Evolutionary conservation across 1,140 invertebrate genomes (phyloP).

Genomic region (Drosophila tristis): DNA sequence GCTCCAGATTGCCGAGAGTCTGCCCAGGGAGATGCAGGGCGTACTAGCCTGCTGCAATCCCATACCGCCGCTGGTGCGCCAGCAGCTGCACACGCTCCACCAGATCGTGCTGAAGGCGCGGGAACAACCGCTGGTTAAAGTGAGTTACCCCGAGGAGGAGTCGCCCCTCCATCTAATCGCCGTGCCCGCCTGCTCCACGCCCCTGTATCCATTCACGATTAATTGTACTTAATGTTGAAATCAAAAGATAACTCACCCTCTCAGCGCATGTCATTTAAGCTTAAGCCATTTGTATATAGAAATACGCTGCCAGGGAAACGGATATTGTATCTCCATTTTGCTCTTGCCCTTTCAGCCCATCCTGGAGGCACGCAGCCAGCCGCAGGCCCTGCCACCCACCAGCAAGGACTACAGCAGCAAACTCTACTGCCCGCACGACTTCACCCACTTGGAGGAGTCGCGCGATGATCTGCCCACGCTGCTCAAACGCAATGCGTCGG

Average conservation of each 20-base stretch:
- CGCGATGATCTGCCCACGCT: constrained; percentile 88
- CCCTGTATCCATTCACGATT: constrained; percentile 27
- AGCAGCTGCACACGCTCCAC: constrained; percentile 91
- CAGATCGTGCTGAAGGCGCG: constrained; percentile 90
- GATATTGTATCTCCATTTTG: no score
- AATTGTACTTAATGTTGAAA: constrained; percentile 50
- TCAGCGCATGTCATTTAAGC: background rate
- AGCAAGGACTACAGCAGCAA: constrained; percentile 86
- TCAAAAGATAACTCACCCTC: constrained; percentile 21
- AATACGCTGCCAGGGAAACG: background rate
- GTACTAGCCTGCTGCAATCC: constrained; percentile 97
- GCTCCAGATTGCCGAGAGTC: constrained; percentile 93
- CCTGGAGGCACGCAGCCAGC: constrained; percentile 69
- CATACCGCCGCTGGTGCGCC: constrained; percentile 93
- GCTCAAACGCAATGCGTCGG: constrained; percentile 59
- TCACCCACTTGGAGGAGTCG: constrained; percentile 86
- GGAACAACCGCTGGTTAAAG: constrained; percentile 89
- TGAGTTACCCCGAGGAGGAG: constrained; percentile 67
- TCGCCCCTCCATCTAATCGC: constrained; percentile 16
- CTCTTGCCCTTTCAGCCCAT: constrained; percentile 81
- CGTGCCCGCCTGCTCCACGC: constrained; percentile 4
- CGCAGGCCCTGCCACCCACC: constrained; percentile 81
- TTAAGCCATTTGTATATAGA: constrained; percentile 1
- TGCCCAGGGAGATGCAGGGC: constrained; percentile 97
- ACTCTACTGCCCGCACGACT: constrained; percentile 89